Conservation (phyloP, 2,888 invertebrate species). For the Dascillus cervinus region DNA sequence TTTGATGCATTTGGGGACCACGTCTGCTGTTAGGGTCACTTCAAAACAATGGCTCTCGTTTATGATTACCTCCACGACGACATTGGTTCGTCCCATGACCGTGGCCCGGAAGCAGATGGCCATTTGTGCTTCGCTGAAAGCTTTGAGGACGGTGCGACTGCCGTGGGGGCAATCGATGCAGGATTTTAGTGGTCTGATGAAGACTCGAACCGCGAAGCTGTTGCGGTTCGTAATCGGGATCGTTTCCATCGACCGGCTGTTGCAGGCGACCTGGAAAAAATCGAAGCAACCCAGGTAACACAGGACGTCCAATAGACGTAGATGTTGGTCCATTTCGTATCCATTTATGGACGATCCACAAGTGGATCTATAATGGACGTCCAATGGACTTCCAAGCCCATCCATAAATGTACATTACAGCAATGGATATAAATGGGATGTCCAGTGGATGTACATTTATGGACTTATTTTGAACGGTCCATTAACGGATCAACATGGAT, state of each 20-base stretch:
- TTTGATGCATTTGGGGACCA: slow-evolving; percentile 35
- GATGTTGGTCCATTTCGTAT: no score
- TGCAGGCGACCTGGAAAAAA: slow-evolving; percentile 4
- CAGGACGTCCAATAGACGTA: no score
- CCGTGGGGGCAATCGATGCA: slow-evolving; percentile 23
- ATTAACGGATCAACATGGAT: no score
- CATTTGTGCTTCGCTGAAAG: slow-evolving; percentile 18
- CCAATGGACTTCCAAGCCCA: no score
- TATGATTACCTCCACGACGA: slow-evolving; percentile 37
- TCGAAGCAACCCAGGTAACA: no score
- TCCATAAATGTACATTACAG: no score
- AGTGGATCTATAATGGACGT: no score
- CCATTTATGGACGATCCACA: no score
- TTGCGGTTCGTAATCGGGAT: slow-evolving; percentile 38
- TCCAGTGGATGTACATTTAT: no score
- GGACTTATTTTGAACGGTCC: no score
- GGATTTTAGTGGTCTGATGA: slow-evolving; percentile 17
- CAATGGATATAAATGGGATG: no score
- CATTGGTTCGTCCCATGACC: slow-evolving; percentile 31
- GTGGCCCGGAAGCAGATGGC: slow-evolving; percentile 25
- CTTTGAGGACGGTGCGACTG: slow-evolving; percentile 18
- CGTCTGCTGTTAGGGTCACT: slow-evolving; percentile 37
- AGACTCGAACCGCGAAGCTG: slow-evolving; percentile 32
- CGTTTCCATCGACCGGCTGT: slow-evolving; percentile 16
- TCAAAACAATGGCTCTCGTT: slow-evolving; percentile 41